Evolutionary conservation across 2,113 vertebrate genomes (phyloP), one percentile per base, ranked within the genome.

Genomic region (Amphiprion percula): DNA sequence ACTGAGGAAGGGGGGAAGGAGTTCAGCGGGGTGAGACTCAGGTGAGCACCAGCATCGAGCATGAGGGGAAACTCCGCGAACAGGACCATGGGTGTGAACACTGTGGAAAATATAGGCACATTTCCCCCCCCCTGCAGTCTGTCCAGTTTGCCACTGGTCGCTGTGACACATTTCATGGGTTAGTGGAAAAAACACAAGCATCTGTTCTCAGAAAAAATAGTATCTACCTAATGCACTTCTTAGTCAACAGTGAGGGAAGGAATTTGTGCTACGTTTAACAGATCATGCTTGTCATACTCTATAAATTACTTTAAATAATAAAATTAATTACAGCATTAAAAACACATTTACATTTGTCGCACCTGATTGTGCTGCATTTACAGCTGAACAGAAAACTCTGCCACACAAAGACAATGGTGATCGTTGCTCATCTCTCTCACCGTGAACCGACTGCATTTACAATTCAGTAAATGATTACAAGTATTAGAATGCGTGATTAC

Each of bases 271-370:
- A 85, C 79, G 87, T 23, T 87, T 80, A 85, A 83, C 80, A 90
- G 63, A 82, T 84, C 94, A 93, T 94, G 90, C 91, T 90, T 24
- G 17, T 87, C 67, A 77, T 87, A 65, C 68, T 87, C 87, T 88
- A 95, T 95, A 95, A 95, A 94, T 95, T 94, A 95, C 88, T 91
- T 91, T 94, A 94, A 94, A 95, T 94, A 93, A 92, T 85, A 93
- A 61, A 91, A 91, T 89, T 89, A 94, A 89, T 93, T 93, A 94
- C 91, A 95, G 87, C 88, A 87, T 91, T 91, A 89, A 87, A 93
- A 93, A 88, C 75, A 89, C 87, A 91, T 91, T 83, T 91, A 94
- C 91, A 94, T 62, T 62, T 85, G 74, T 78, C 8, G 33, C 69
- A 65, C 79, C 80, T 63, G 92, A 94, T 92, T 94, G 94, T 94